phyloP scores from a whole-genome alignment of 2,113 vertebrate species.

The Gulo gulo region DNA sequence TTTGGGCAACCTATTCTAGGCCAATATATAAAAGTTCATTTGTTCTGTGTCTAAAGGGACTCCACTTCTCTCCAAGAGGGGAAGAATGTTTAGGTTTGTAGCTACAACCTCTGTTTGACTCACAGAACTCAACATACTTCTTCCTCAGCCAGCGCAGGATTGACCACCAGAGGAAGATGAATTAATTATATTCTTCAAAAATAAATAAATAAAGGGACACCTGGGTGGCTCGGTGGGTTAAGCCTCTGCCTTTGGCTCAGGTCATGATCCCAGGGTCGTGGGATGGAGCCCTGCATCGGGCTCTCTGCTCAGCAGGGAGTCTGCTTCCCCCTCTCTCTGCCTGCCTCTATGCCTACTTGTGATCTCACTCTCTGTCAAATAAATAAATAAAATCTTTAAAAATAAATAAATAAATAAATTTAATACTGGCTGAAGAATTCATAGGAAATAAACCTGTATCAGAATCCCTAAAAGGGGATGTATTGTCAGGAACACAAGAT shows the following conservation, averaged over 20 bases:
- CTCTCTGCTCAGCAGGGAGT: no score
- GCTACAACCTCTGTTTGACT: background rate
- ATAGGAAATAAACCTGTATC: background rate
- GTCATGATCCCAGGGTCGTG: no score
- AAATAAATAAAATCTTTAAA: background rate
- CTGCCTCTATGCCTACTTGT: no score
- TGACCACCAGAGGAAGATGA: background rate
- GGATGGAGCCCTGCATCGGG: rapidly evolving
- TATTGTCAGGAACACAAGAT: background rate
- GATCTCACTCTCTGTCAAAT: no score
- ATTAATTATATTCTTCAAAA: background rate
- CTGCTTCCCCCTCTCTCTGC: no score
- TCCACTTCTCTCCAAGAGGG: background rate
- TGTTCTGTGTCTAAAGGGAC: background rate
- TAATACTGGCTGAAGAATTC: background rate
- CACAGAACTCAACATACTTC: background rate
- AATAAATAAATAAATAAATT: background rate
- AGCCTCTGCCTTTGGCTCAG: no score
- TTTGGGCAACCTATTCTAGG: background rate
- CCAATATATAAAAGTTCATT: background rate
- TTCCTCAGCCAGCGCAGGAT: background rate
- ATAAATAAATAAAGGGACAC: background rate
- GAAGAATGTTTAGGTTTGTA: background rate
- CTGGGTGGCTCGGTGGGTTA: no score
- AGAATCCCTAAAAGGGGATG: background rate